phyloP scores from a whole-genome alignment of 2,888 invertebrate genomes.

The Mermis nigrescens region DNA sequence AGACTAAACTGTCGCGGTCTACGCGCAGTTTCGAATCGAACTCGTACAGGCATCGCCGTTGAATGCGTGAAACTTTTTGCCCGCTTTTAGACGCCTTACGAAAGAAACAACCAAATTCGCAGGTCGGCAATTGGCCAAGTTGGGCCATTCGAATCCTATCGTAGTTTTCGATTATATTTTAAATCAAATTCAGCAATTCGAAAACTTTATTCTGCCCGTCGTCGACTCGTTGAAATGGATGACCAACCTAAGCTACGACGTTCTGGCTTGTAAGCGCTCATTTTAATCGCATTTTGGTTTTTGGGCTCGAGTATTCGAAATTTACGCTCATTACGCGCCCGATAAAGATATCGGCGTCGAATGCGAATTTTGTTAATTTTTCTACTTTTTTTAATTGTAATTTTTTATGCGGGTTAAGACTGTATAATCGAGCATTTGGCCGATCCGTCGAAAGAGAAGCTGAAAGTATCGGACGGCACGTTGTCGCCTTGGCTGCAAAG shows the following conservation, averaged over 20 bases:
- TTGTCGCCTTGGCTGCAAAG: constrained; percentile 44
- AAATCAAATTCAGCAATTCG: constrained; percentile 69
- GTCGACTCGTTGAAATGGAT: constrained; percentile 92
- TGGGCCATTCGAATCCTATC: constrained; percentile 84
- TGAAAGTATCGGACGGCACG: constrained; percentile 70
- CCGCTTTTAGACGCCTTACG: constrained; percentile 47
- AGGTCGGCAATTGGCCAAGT: constrained; percentile 81
- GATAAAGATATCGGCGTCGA: no score
- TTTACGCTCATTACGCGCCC: no score
- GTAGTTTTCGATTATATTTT: constrained; percentile 78
- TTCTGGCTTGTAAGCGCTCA: constrained; percentile 53
- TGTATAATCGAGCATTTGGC: constrained; percentile 81
- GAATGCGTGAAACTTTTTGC: constrained; percentile 12
- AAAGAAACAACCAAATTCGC: constrained; percentile 95
- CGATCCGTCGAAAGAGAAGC: constrained; percentile 47
- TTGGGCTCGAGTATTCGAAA: background rate
- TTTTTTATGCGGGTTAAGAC: constrained; percentile 33
- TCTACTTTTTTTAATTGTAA: background rate
- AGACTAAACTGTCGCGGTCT: no score
- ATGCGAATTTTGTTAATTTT: background rate
- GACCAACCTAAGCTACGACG: constrained; percentile 81
- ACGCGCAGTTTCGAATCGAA: no score
- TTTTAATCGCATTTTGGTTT: background rate
- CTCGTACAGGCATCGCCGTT: background rate
- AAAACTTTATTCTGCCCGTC: constrained; percentile 80